These are phyloP conservation scores for Nannobrachium achirus DNA, from an alignment of 2,113 vertebrate species.

Conservation along the genomic window DNA sequence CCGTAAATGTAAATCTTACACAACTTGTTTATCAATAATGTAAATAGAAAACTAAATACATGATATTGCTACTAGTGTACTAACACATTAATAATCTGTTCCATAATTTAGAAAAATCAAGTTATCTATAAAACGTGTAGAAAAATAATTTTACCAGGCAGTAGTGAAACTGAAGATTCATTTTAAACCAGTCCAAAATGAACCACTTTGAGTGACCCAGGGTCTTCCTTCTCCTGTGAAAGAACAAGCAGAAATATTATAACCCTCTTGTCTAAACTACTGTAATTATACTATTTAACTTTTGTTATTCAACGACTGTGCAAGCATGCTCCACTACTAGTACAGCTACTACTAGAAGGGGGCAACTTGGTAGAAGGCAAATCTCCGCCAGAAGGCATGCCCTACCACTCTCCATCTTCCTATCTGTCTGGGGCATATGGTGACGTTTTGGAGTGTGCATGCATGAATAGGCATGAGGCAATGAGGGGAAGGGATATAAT, in stretches of 20 bases:
- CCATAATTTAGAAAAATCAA: not conserved
- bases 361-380: too few relatives aligned
- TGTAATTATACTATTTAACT: too few relatives aligned
- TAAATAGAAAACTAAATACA: not conserved
- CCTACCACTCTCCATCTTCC: too few relatives aligned
- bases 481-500: too few relatives aligned
- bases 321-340: too few relatives aligned
- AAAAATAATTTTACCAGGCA: not conserved
- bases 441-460: too few relatives aligned
- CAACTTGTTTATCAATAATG: not conserved
- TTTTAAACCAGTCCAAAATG: slow-evolving; percentile 88
- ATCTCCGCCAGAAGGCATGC: too few relatives aligned
- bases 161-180: not conserved
- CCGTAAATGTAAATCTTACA: too few relatives aligned
- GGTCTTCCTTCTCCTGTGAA: slow-evolving; percentile 70
- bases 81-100: not conserved
- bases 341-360: too few relatives aligned
- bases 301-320: too few relatives aligned
- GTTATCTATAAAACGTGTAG: not conserved
- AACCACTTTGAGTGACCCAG: slow-evolving; percentile 79
- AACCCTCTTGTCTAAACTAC: not conserved
- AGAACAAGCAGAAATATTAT: slow-evolving; percentile 37
- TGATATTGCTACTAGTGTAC: not conserved
- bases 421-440: too few relatives aligned
- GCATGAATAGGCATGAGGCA: too few relatives aligned